A percentile compares a stretch with the other conserved stretches of the same genome.
Conservation (phyloP, 2,113 vertebrate genomes). For the Gulo gulo region DNA sequence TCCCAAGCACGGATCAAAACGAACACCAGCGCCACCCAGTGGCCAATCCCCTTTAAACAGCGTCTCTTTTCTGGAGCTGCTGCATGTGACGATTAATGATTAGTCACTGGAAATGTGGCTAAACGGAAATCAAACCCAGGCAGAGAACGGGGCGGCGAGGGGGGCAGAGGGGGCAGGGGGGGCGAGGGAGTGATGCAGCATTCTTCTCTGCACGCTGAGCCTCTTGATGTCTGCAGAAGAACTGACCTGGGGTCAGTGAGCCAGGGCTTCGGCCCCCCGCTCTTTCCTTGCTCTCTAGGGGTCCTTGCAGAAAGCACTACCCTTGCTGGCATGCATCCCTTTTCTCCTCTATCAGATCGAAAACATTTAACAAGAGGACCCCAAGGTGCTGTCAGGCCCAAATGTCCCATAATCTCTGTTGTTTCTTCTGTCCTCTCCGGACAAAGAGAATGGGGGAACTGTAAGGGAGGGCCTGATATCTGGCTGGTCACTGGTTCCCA, state of each 20-base stretch:
- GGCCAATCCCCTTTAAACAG: background rate
- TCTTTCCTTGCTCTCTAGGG: background rate
- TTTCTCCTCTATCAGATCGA: background rate
- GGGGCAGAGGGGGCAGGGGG: rapidly evolving
- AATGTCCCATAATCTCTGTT: background rate
- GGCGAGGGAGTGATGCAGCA: rapidly evolving
- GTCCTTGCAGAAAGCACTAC: background rate
- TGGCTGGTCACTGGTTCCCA: background rate
- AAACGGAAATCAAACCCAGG: background rate
- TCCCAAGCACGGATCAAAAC: background rate
- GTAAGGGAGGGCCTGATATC: background rate
- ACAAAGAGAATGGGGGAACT: background rate
- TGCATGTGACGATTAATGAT: background rate
- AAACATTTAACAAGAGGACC: background rate
- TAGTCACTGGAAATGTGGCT: background rate
- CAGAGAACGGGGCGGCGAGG: background rate
- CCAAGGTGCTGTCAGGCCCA: background rate
- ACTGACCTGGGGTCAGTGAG: no score
- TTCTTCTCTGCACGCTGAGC: background rate
- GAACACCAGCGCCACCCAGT: background rate
- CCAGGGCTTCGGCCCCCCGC: background rate
- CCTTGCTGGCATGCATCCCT: background rate
- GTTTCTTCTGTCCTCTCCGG: background rate
- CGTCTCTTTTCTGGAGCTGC: background rate
- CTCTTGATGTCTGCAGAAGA: background rate